phyloP scores from a whole-genome alignment of 1,140 invertebrate genomes.

The Zaprionus kolodkinae region DNA sequence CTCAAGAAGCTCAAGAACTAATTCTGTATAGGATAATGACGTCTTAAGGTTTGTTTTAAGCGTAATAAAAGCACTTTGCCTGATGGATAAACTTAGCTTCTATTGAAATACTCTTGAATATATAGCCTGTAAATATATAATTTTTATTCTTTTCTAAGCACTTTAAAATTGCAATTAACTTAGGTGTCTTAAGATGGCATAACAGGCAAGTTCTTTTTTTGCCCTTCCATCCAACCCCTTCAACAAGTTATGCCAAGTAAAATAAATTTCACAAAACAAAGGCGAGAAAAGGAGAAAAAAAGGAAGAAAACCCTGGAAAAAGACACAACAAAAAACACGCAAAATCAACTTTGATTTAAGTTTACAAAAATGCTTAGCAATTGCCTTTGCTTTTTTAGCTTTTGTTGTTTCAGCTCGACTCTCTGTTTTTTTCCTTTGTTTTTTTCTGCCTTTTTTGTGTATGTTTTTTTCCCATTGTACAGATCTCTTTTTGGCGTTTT shows the following conservation, averaged over 20 bases:
- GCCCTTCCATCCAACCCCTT: conserved; percentile 3
- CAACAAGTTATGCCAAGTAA: conserved; percentile 65
- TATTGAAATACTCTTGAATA: neutral
- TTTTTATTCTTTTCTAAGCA: neutral
- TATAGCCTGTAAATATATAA: neutral
- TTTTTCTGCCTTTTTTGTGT: conserved; percentile 9
- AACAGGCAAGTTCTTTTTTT: neutral
- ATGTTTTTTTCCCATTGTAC: conserved; percentile 37
- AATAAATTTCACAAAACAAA: conserved; percentile 65
- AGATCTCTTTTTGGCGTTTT: conserved; percentile 43
- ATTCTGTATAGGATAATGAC: conserved; percentile 18
- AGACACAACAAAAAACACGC: conserved; percentile 50
- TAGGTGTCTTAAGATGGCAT: conserved; percentile 21
- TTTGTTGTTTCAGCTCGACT: conserved; percentile 48
- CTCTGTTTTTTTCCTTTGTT: conserved; percentile 9
- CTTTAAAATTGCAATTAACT: conserved; percentile 29
- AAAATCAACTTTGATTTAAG: conserved; percentile 83
- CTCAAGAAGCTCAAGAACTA: conserved; percentile 11
- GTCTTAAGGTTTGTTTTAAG: neutral
- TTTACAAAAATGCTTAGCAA: conserved; percentile 82
- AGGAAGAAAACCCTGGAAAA: conserved; percentile 27
- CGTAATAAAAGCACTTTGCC: conserved; percentile 16
- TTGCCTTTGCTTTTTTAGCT: conserved; percentile 71
- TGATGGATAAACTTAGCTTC: neutral
- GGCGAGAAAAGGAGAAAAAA: conserved; percentile 24